Conservation (phyloP, 2,113 vertebrate genomes). For the Pteropus alecto region DNA sequence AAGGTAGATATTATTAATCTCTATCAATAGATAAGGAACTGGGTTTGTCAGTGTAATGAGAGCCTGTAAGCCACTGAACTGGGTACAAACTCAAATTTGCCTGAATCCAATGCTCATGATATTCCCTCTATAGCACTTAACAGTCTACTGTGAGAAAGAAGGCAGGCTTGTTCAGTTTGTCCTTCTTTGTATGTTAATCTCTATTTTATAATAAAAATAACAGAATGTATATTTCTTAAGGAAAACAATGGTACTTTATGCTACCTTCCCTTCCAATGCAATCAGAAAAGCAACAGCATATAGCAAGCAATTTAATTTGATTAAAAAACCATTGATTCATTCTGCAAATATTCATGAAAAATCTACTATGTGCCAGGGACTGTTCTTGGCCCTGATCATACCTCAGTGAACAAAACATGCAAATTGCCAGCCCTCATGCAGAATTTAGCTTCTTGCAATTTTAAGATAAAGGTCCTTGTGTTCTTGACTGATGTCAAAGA, state of each 20-base stretch:
- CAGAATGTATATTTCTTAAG: not conserved
- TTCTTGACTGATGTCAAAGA: not conserved
- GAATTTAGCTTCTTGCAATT: not conserved
- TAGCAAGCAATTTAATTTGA: not conserved
- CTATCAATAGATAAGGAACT: not conserved
- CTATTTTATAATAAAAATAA: not conserved
- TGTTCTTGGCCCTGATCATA: not conserved
- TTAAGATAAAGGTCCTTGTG: not conserved
- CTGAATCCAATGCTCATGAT: not conserved
- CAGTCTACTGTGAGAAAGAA: not conserved
- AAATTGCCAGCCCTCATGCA: not conserved
- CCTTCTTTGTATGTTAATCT: not conserved
- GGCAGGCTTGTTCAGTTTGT: not conserved
- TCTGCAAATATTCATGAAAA: slow-evolving; percentile 15
- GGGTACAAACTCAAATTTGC: not conserved
- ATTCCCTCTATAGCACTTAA: not conserved
- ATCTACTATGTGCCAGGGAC: not conserved
- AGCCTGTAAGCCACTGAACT: not conserved
- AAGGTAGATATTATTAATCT: not conserved
- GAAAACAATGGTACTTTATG: not conserved
- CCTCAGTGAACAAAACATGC: not conserved
- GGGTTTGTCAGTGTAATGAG: not conserved
- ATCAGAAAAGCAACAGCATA: not conserved
- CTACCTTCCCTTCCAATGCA: not conserved
- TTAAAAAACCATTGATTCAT: not conserved